phyloP scores from a whole-genome alignment of 2,888 invertebrate species.

The Ctenicera cuprea region DNA sequence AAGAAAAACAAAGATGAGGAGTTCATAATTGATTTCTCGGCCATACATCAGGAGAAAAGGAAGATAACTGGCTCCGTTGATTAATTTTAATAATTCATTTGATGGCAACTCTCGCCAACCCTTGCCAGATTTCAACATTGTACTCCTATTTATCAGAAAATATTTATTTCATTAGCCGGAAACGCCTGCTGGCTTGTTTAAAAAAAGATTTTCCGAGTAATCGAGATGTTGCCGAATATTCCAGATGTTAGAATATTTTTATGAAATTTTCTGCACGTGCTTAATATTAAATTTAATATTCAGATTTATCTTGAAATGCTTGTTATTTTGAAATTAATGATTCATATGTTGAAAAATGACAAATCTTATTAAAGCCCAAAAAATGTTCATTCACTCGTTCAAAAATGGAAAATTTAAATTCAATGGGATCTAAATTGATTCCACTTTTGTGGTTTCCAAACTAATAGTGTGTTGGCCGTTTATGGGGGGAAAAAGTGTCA shows the following conservation, averaged over 20 bases:
- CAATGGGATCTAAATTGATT: no score
- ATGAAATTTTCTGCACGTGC: neutral
- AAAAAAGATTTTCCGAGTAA: neutral
- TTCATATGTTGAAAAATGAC: no score
- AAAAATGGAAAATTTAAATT: no score
- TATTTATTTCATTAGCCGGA: slow-evolving; percentile 22
- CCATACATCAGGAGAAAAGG: slow-evolving; percentile 39
- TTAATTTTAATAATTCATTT: slow-evolving; percentile 52
- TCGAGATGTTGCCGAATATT: neutral
- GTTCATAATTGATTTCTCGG: slow-evolving; percentile 51
- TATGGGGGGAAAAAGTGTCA: neutral
- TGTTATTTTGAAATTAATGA: no score
- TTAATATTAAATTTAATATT: neutral
- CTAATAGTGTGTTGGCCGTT: slow-evolving; percentile 10
- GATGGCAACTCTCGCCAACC: slow-evolving; percentile 39
- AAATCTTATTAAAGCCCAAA: no score
- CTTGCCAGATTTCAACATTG: slow-evolving; percentile 42
- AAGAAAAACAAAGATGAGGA: slow-evolving; percentile 45
- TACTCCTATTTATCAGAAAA: slow-evolving; percentile 39
- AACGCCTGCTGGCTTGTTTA: slow-evolving; percentile 13
- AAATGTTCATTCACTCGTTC: no score
- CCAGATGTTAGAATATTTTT: slow-evolving; percentile 10
- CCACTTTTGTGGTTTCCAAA: neutral
- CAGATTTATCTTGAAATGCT: no score
- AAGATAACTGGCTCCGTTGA: slow-evolving; percentile 39